These are phyloP conservation scores for Ornithoptera priamus DNA, from an alignment of 2,888 invertebrate genomes.

Conservation along the genomic window DNA sequence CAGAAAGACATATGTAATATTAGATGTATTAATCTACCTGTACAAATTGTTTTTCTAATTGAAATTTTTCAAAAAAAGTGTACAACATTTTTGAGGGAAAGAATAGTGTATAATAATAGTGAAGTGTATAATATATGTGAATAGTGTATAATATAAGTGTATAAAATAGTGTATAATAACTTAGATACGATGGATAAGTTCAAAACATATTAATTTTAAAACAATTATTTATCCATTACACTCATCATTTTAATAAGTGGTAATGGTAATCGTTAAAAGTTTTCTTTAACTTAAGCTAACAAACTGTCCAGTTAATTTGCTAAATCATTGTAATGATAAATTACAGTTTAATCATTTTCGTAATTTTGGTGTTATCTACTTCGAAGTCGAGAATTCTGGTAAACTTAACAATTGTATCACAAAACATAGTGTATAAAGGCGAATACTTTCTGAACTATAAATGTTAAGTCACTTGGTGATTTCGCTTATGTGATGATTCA, in stretches of 20 bases:
- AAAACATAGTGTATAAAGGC: not conserved
- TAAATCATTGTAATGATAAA: slow-evolving; percentile 11
- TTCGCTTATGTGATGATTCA: slow-evolving; percentile 3
- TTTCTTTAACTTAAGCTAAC: not conserved
- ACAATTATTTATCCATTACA: not conserved
- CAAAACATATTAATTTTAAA: too few species aligned
- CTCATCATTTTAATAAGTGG: not conserved
- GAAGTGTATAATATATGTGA: too few species aligned
- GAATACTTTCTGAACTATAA: slow-evolving; percentile 18
- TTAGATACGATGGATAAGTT: too few species aligned
- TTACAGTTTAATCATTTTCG: not conserved
- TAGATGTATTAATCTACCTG: too few species aligned
- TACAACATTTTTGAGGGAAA: too few species aligned
- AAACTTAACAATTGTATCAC: slow-evolving; percentile 6
- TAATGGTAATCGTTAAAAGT: not conserved
- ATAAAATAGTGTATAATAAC: too few species aligned
- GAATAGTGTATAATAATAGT: too few species aligned
- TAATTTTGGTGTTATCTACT: not conserved
- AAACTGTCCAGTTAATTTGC: slow-evolving; percentile 2
- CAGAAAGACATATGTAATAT: too few species aligned
- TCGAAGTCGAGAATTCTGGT: not conserved
- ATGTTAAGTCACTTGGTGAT: slow-evolving; percentile 8
- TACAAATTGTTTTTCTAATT: too few species aligned
- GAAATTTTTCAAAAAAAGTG: too few species aligned
- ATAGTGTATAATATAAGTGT: too few species aligned